Evolutionary conservation across 2,888 invertebrate genomes (phyloP).

Genomic region (Acleris literana): DNA sequence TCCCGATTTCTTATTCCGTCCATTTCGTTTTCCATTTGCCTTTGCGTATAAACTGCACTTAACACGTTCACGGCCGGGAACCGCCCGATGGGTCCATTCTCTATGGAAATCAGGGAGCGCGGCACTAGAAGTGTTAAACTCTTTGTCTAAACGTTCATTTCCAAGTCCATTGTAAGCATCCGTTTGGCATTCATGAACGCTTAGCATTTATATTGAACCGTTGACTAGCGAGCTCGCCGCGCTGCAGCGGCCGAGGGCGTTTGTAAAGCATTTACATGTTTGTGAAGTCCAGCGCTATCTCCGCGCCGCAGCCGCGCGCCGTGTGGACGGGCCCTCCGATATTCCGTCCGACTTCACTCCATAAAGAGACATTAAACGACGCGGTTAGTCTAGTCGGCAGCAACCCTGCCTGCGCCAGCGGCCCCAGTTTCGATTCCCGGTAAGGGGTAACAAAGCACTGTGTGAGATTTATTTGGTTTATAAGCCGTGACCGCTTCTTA

Average conservation of each 20-base stretch:
- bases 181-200: constrained; percentile 37
- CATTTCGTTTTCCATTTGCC: constrained; percentile 18
- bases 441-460: no score
- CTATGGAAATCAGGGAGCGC: no score
- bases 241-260: constrained; percentile 18
- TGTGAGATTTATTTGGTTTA: no score
- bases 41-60: constrained; percentile 33
- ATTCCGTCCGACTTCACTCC: constrained; percentile 23
- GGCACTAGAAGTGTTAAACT: constrained; percentile 13
- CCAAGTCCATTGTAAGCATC: constrained; percentile 36
- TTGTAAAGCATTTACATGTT: constrained; percentile 35
- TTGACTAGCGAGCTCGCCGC: constrained; percentile 35
- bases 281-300: constrained; percentile 35
- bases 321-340: constrained; percentile 19
- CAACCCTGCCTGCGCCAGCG: no score
- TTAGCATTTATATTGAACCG: constrained; percentile 36
- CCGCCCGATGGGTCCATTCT: no score
- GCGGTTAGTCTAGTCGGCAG: no score
- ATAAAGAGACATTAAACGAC: constrained; percentile 8
- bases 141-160: constrained; percentile 37
- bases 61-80: background rate
- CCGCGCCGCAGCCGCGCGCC: constrained; percentile 32
- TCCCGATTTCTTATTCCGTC: constrained; percentile 10
- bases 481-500: no score
- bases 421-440: no score